Evolutionary conservation across 1,140 invertebrate genomes (phyloP), one percentile per base, ranked within the genome.

Genomic region (Conus ventricosus): DNA sequence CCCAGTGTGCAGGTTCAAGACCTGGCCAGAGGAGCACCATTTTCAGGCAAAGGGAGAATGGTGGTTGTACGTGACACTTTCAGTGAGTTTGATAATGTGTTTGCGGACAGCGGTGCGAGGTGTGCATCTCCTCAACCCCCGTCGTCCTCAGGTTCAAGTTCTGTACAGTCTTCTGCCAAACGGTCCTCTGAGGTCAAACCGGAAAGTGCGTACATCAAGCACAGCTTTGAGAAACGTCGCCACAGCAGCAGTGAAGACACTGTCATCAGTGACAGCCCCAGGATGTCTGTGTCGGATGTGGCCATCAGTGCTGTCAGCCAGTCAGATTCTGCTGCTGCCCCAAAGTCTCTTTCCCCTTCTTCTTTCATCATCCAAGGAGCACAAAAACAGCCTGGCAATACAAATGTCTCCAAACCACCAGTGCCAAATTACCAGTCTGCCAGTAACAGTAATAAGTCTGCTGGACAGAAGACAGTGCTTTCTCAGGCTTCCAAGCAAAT

Each of bases 1-100:
- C 25, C n/a, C 1, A 54, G 20, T n/a, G 39, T 27, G 5, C 63
- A 86, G 67, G 51, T 1, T 0, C 63, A 54, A 5, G 63, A 54
- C 25, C 10, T 0, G 4, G 13, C 7, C 10, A 54, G 20, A 76
- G 84, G 84, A 17, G 63, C 39, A 0, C 84, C 84, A 54, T 71
- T 75, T 75, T 86, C 84, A 67, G 84, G 84, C 15, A 86, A 86
- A 76, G 84, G 84, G 4, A 25, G 63, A 20, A 71, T 86, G 39
- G 84, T 75, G 25, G 23, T 86, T 53, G 39, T 86, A 4, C 84
- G 84, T 71, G 84, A 86, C 51, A 39, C 63, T 5, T 71, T 75
- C 51, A 25, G 63, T 54, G 51, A 86, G 13, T 53, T 75, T 67
- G 67, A 23, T 55, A 39, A 76, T 76, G 63, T 86, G 25, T 51